Evolutionary conservation across 2,797 vertebrate genomes (phyloP).

Genomic region (Manis pentadactyla): DNA sequence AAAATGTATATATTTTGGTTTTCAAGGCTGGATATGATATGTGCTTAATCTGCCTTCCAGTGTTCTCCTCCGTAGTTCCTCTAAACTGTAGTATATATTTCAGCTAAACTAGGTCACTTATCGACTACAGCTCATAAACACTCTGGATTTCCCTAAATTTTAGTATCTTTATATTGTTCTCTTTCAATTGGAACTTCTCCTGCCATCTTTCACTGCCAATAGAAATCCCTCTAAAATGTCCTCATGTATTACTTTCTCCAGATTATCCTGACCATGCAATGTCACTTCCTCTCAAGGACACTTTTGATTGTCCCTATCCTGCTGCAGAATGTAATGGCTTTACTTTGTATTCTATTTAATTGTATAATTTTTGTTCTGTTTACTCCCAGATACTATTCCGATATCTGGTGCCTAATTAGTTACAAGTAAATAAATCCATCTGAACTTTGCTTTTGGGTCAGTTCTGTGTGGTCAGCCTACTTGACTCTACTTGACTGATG

Average conservation of each 20-base stretch:
- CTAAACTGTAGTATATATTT: not conserved
- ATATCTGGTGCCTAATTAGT: not conserved
- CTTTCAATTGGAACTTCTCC: not conserved
- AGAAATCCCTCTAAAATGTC: not conserved
- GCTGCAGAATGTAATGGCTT: not conserved
- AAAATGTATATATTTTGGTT: not conserved
- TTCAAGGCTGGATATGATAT: not conserved
- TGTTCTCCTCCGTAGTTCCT: not conserved
- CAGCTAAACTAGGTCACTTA: not conserved
- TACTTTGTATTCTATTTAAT: not conserved
- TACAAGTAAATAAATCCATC: not conserved
- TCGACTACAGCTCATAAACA: not conserved
- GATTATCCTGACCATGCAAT: not conserved
- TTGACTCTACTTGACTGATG: not conserved
- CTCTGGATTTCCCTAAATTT: not conserved
- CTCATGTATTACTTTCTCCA: not conserved
- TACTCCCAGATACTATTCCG: not conserved
- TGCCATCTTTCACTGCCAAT: not conserved
- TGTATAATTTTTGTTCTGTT: not conserved
- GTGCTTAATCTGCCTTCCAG: not conserved
- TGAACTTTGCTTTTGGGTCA: not conserved
- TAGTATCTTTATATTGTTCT: not conserved
- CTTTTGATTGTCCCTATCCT: not conserved
- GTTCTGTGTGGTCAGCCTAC: not conserved
- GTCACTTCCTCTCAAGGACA: not conserved